Evolutionary conservation across 2,113 vertebrate species (phyloP).

Genomic region (Mirza zaza): DNA sequence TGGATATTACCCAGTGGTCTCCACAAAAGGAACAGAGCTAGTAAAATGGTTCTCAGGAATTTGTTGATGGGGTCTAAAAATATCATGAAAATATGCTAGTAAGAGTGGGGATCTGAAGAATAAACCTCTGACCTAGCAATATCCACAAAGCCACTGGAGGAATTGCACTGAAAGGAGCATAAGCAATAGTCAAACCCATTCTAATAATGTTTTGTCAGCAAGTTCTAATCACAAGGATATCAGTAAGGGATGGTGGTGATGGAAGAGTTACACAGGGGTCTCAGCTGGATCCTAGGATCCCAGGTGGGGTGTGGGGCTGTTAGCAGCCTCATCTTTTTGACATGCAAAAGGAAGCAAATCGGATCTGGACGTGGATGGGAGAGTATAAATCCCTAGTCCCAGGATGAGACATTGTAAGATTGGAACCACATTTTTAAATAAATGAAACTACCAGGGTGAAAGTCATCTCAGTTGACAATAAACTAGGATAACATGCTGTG

Average conservation of each 20-base stretch:
- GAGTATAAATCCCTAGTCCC: conserved; percentile 70
- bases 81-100: neutral
- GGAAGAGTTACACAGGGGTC: conserved; percentile 75
- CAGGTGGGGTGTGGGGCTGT: conserved; percentile 73
- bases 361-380: conserved; percentile 58
- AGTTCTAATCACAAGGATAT: conserved; percentile 34
- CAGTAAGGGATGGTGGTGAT: conserved; percentile 44
- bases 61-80: neutral
- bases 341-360: conserved; percentile 75
- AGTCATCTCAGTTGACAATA: conserved; percentile 75
- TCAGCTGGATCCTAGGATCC: conserved; percentile 83
- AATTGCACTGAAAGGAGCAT: neutral
- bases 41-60: neutral
- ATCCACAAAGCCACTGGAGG: neutral
- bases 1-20: neutral
- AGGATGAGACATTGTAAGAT: conserved; percentile 73
- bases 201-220: conserved; percentile 51
- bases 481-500: conserved; percentile 81
- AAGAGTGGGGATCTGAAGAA: neutral
- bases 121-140: neutral
- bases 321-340: conserved; percentile 75
- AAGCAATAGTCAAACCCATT: neutral
- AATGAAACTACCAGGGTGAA: conserved; percentile 70
- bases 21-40: neutral
- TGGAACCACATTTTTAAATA: conserved; percentile 77